Evolutionary conservation across 2,797 vertebrate genomes (phyloP).

Genomic region (Otolemur crassicaudatus): DNA sequence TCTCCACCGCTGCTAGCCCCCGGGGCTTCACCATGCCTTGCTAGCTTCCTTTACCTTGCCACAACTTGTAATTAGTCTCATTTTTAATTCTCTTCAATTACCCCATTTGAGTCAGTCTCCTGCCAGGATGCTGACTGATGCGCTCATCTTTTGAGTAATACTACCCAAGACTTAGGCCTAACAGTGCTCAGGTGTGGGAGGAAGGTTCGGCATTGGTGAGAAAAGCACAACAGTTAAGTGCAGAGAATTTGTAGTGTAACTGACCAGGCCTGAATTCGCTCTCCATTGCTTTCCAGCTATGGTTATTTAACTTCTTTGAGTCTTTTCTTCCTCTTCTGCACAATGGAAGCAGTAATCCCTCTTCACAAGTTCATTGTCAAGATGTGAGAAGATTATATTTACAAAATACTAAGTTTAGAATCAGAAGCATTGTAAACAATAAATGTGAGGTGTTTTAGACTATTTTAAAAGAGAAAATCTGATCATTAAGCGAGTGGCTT

Average conservation of each 20-base stretch:
- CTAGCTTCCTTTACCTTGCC: background rate
- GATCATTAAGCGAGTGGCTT: background rate
- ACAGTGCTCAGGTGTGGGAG: background rate
- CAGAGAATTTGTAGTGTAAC: background rate
- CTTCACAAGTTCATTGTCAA: background rate
- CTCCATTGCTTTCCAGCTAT: background rate
- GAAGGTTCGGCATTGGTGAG: background rate
- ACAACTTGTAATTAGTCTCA: background rate
- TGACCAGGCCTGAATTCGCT: background rate
- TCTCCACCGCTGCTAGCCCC: background rate
- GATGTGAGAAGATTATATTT: background rate
- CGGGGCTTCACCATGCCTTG: background rate
- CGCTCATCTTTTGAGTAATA: background rate
- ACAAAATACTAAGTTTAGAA: background rate
- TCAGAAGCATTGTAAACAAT: background rate
- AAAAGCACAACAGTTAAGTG: background rate
- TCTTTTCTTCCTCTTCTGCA: background rate
- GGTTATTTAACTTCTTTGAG: background rate
- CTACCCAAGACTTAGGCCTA: background rate
- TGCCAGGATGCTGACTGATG: background rate
- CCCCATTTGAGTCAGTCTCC: background rate
- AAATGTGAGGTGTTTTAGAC: background rate
- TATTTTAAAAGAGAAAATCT: conserved; percentile 29
- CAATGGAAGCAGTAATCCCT: background rate
- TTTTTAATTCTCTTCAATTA: background rate